phyloP scores from a whole-genome alignment of 2,797 vertebrate species.

The Silurus lanzhouensis region DNA sequence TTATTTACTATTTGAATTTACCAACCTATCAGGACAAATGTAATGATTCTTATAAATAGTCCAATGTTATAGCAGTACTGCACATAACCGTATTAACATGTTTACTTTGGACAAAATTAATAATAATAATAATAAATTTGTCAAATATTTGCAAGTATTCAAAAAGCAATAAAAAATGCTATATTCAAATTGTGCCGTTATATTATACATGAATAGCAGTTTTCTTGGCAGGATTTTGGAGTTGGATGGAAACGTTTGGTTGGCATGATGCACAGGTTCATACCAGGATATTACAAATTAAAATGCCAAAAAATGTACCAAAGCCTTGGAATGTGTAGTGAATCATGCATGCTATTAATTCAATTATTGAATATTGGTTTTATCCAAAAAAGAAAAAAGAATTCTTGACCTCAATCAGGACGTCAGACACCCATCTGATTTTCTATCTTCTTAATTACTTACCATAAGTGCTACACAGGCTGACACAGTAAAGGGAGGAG shows the following conservation, averaged over 20 bases:
- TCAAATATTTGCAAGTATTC: not conserved
- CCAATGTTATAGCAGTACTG: not conserved
- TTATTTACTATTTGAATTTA: not conserved
- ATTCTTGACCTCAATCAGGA: slow-evolving; percentile 44
- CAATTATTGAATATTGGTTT: not conserved
- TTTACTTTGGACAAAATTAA: not conserved
- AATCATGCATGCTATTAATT: not conserved
- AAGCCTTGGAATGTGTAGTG: not conserved
- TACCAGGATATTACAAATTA: slow-evolving; percentile 12
- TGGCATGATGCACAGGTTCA: not conserved
- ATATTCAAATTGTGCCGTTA: not conserved
- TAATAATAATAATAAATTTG: no score
- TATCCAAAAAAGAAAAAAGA: slow-evolving; percentile 24
- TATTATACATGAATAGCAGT: not conserved
- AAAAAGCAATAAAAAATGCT: not conserved
- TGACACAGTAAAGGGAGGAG: slow-evolving; percentile 41
- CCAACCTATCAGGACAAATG: not conserved
- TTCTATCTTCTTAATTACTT: slow-evolving; percentile 44
- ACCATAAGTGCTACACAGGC: slow-evolving; percentile 38
- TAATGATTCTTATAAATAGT: not conserved
- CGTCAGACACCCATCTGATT: slow-evolving; percentile 26
- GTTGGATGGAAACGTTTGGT: not conserved
- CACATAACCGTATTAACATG: not conserved
- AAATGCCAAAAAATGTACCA: slow-evolving; percentile 6
- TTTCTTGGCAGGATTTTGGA: not conserved